A percentile compares a stretch with the other conserved stretches of the same genome.
Conservation (phyloP, 2,888 invertebrate species). For the Ethmia dodecea region DNA sequence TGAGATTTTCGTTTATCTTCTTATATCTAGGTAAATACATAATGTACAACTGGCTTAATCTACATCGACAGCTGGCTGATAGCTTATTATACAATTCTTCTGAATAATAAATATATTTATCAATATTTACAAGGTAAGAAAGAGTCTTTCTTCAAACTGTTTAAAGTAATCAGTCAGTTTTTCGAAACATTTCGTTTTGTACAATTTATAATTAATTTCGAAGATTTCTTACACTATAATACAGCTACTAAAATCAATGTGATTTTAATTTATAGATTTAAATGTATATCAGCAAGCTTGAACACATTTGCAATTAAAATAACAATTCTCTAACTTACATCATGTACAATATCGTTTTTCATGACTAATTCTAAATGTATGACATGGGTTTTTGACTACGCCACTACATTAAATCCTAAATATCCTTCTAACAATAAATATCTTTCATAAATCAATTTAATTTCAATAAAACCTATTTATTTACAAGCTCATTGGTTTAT, state of each 20-base stretch:
- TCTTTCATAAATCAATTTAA: constrained; percentile 49
- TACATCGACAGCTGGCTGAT: constrained; percentile 27
- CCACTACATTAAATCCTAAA: constrained; percentile 23
- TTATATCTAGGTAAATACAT: constrained; percentile 41
- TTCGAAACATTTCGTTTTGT: constrained; percentile 27
- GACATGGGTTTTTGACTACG: background rate
- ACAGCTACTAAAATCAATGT: too few species aligned
- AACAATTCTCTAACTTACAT: constrained; percentile 45
- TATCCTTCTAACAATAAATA: constrained; percentile 59
- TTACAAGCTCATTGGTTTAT: constrained; percentile 75
- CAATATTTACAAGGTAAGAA: constrained; percentile 45
- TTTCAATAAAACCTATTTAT: constrained; percentile 50
- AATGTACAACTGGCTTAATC: constrained; percentile 40
- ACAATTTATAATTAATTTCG: constrained; percentile 14
- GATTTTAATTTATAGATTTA: too few species aligned
- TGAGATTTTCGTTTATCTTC: constrained; percentile 27
- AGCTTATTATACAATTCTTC: constrained; percentile 32
- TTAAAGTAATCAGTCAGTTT: constrained; percentile 63
- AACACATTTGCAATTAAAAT: constrained; percentile 63
- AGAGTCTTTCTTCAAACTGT: constrained; percentile 26
- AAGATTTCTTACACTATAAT: constrained; percentile 25
- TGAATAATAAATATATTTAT: constrained; percentile 44
- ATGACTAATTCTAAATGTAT: too few species aligned
- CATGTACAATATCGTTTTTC: constrained; percentile 38
- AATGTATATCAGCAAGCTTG: constrained; percentile 53